Evolutionary conservation across 2,888 invertebrate species (phyloP).

Genomic region (Trachelus troglodyta): DNA sequence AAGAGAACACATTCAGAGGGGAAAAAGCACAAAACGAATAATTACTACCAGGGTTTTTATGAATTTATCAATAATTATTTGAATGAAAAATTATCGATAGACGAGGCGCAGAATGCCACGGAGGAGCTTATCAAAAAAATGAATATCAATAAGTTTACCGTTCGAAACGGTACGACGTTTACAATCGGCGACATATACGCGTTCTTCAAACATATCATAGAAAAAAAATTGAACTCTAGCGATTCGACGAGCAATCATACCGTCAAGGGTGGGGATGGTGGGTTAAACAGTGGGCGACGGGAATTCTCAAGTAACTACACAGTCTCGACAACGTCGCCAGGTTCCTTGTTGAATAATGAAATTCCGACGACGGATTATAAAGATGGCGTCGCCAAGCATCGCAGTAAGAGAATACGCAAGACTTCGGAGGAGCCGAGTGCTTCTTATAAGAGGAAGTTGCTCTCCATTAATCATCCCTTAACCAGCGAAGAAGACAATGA

Average conservation of each 20-base stretch:
- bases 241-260: constrained; percentile 23
- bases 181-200: constrained; percentile 62
- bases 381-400: constrained; percentile 54
- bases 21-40: constrained; percentile 53
- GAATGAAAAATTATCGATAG: constrained; percentile 52
- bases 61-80: constrained; percentile 62
- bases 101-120: constrained; percentile 55
- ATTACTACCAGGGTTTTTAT: constrained; percentile 62
- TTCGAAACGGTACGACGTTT: constrained; percentile 58
- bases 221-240: constrained; percentile 54
- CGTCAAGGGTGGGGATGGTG: constrained; percentile 9
- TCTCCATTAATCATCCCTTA: constrained; percentile 47
- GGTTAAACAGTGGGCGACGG: constrained; percentile 18
- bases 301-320: constrained; percentile 20
- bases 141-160: constrained; percentile 58
- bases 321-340: constrained; percentile 23
- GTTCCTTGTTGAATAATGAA: constrained; percentile 52
- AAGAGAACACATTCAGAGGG: constrained; percentile 30
- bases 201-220: constrained; percentile 66
- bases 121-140: constrained; percentile 56
- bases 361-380: constrained; percentile 45
- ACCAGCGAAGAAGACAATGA: constrained; percentile 28
- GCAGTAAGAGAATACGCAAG: constrained; percentile 60
- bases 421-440: constrained; percentile 41
- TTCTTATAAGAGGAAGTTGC: constrained; percentile 42